Conservation (phyloP, 2,797 vertebrate species). For the Premnoplex brunnescens region DNA sequence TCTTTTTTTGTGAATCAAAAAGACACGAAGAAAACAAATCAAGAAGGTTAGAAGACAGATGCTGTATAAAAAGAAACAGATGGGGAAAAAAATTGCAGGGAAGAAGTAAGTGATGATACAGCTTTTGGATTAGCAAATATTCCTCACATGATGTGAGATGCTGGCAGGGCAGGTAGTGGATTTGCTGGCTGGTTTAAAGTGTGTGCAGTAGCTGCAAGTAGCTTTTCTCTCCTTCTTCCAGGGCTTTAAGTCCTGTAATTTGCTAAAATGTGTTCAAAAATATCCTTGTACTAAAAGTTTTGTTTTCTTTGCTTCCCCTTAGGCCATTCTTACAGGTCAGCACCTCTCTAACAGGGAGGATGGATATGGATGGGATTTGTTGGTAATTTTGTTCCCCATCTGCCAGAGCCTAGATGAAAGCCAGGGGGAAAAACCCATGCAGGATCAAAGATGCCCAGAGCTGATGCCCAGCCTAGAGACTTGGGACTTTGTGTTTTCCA, state of each 20-base stretch:
- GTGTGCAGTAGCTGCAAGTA: not conserved
- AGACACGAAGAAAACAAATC: not conserved
- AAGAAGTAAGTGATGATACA: not conserved
- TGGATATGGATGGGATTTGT: not conserved
- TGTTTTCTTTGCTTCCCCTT: not conserved
- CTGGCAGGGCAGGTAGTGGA: not conserved
- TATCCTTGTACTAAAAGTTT: not conserved
- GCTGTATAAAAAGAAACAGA: not conserved
- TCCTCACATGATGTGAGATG: not conserved
- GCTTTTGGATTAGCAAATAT: not conserved
- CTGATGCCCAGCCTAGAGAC: not conserved
- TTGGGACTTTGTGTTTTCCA: not conserved
- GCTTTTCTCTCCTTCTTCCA: not conserved
- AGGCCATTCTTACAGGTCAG: not conserved
- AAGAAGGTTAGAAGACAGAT: not conserved
- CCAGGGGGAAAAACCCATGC: not conserved
- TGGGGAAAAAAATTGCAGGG: not conserved
- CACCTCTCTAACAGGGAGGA: not conserved
- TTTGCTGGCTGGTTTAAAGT: not conserved
- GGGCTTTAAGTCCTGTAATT: not conserved
- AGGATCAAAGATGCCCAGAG: not conserved
- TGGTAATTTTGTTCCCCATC: rapidly evolving
- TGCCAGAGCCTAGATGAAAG: not conserved
- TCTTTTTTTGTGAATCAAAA: not conserved
- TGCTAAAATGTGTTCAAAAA: not conserved